Percentiles rank a stretch among this genome's conserved stretches.
These are phyloP conservation scores for Harpalus rufipes DNA, from an alignment of 2,888 invertebrate species.

Conservation along the genomic window DNA sequence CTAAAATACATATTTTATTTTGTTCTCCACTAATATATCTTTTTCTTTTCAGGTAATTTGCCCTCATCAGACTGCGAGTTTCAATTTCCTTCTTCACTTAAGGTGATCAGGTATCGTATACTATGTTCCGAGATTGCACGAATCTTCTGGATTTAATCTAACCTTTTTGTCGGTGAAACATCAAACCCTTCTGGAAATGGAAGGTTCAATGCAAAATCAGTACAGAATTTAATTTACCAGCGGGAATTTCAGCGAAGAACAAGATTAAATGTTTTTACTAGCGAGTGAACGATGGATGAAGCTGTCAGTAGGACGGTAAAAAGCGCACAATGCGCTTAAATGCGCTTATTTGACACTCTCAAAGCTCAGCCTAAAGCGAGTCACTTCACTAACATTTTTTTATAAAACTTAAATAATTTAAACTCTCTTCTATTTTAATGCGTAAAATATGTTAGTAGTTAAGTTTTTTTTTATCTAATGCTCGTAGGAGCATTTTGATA, in stretches of 20 bases:
- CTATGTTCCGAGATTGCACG: not conserved
- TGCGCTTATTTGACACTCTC: not conserved
- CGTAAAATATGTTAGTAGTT: not conserved
- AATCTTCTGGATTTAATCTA: slow-evolving; percentile 17
- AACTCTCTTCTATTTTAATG: not conserved
- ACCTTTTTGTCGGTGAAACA: slow-evolving; percentile 40
- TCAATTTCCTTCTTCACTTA: not conserved
- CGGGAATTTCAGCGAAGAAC: slow-evolving; percentile 16
- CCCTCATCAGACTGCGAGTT: not conserved
- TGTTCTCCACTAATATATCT: not conserved
- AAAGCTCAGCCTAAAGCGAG: not conserved
- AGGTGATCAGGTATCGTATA: slow-evolving; percentile 24
- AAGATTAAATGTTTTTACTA: slow-evolving; percentile 56
- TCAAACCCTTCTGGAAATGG: slow-evolving; percentile 17
- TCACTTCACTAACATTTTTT: not conserved
- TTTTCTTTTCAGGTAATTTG: slow-evolving; percentile 24
- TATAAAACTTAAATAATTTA: not conserved
- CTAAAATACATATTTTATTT: not conserved
- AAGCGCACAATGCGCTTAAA: not conserved
- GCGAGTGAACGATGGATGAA: slow-evolving; percentile 34
- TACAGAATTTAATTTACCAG: slow-evolving; percentile 48
- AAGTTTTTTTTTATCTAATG: too few relatives aligned
- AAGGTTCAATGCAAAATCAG: slow-evolving; percentile 43
- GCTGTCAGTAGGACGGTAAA: slow-evolving; percentile 18
- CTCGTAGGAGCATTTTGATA: too few relatives aligned